Base-by-base conservation (phyloP, 2,888 invertebrate genomes). In the Xylota segnis region DNA sequence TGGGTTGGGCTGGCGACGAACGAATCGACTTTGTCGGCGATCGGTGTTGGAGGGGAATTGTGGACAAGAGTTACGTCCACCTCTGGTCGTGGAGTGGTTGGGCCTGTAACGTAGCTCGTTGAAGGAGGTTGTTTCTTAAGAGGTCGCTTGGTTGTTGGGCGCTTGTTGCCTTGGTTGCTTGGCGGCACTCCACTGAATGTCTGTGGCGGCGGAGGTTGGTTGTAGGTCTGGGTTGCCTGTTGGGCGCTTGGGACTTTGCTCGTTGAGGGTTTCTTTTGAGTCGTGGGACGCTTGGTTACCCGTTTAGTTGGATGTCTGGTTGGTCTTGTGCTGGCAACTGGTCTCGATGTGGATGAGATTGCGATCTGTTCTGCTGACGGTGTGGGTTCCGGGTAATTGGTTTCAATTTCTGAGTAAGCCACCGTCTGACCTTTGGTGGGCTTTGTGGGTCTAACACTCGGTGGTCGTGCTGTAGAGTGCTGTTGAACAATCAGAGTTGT, bases 81-180 rank as follows among this genome's bases (percentile, higher is more conserved):
- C 32, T 90, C 89, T 0, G 94, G 94, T 88, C 93, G 93, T 89
- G 93, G 93, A 88, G 93, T 93, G 7, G 93, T 93, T 0, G 93
- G 93, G 29, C 94, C 91, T 0, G 93, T 91, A 6, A 93, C 91
- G 70, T 93, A 93, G 66, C 93, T 93, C 1, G 93, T 93, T 4
- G 93, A 91, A n/a, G 92, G 91, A 1, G 93, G 93, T 87, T 90
- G 90, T 40, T 89, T 90, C 4, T 90, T 7, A 75, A 40, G 6
- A 71, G 32, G 87, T 37, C 66, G 88, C 7, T 43, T 59, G 9
- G 12, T 86, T 58, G 63, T 65, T 43, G n/a, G 70, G 23, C 68
- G 45, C 54, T 66, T 79, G 68, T 84, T 37, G 70, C 56, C n/a
- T 2, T 82, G 43, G 37, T 37, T 45, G 50, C 50, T 6, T 7